Evolutionary conservation across 2,797 vertebrate genomes (phyloP).

Genomic region (Tadarida brasiliensis): DNA sequence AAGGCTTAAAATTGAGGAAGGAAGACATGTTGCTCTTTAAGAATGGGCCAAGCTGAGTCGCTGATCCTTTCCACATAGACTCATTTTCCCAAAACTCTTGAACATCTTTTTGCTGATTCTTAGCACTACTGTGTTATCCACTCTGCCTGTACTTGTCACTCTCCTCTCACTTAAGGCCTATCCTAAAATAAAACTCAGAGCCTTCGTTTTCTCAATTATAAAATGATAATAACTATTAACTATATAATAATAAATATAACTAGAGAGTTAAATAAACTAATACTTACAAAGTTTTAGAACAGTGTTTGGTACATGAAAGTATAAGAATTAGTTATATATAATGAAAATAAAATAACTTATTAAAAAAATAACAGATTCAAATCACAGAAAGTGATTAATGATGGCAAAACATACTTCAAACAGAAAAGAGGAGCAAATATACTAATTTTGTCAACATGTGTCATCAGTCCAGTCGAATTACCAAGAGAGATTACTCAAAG

Average conservation of each 20-base stretch:
- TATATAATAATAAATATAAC: not conserved
- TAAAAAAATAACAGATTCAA: constrained; percentile 24
- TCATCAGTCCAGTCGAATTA: not conserved
- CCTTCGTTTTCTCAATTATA: constrained; percentile 21
- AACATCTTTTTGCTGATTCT: not conserved
- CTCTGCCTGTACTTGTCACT: not conserved
- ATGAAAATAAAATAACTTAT: not conserved
- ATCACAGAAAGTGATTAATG: not conserved
- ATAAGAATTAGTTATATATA: constrained; percentile 52
- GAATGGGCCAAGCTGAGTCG: not conserved
- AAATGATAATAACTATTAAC: constrained; percentile 48
- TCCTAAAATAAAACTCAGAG: constrained; percentile 36
- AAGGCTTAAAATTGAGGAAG: not conserved
- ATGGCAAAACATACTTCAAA: constrained; percentile 38
- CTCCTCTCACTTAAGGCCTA: not conserved
- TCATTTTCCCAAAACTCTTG: not conserved
- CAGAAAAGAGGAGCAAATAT: constrained; percentile 15
- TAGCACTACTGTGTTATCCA: not conserved
- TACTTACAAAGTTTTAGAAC: constrained; percentile 31
- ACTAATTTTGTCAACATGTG: constrained; percentile 24
- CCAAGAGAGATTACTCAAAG: not conserved
- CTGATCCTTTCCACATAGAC: not conserved
- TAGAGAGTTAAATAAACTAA: constrained; percentile 32
- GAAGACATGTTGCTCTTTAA: not conserved
- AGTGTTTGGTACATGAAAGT: constrained; percentile 23